phyloP scores from a whole-genome alignment of 1,140 invertebrate genomes.

The Orussus abietinus region DNA sequence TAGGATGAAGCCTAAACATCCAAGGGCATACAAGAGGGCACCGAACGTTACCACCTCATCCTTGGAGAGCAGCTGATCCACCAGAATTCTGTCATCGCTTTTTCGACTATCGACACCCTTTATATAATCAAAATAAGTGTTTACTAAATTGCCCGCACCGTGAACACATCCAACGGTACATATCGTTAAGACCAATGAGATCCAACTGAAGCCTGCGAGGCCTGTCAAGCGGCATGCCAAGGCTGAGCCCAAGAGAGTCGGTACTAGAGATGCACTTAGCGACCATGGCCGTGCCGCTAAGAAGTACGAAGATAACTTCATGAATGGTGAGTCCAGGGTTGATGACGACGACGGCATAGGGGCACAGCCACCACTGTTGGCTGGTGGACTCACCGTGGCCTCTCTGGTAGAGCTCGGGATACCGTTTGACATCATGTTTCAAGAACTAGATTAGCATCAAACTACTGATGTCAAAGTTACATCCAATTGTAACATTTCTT shows the following conservation, averaged over 20 bases:
- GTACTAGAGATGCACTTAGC: conserved; percentile 84
- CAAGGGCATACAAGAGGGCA: conserved; percentile 79
- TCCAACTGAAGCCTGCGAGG: conserved; percentile 68
- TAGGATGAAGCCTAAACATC: conserved; percentile 84
- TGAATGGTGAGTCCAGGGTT: conserved; percentile 57
- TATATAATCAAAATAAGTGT: conserved; percentile 92
- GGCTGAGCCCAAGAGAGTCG: conserved; percentile 81
- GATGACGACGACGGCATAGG: conserved; percentile 20
- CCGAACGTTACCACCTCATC: conserved; percentile 85
- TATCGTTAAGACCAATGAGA: conserved; percentile 75
- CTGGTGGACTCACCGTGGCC: conserved; percentile 14
- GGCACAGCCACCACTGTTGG: conserved; percentile 20
- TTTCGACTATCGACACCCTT: conserved; percentile 90
- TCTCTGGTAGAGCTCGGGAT: conserved; percentile 15
- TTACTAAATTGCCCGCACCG: conserved; percentile 94
- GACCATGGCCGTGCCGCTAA: conserved; percentile 89
- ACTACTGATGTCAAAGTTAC: background rate
- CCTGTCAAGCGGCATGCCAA: conserved; percentile 75
- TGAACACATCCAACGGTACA: conserved; percentile 87
- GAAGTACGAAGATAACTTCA: conserved; percentile 84
- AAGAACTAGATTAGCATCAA: background rate
- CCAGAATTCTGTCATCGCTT: conserved; percentile 88
- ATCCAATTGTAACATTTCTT: too few species aligned
- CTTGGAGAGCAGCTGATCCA: conserved; percentile 82
- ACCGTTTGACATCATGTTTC: conserved; percentile 36